Conservation (phyloP, 1,140 invertebrate genomes). For the Protaetia brevitarsis region DNA sequence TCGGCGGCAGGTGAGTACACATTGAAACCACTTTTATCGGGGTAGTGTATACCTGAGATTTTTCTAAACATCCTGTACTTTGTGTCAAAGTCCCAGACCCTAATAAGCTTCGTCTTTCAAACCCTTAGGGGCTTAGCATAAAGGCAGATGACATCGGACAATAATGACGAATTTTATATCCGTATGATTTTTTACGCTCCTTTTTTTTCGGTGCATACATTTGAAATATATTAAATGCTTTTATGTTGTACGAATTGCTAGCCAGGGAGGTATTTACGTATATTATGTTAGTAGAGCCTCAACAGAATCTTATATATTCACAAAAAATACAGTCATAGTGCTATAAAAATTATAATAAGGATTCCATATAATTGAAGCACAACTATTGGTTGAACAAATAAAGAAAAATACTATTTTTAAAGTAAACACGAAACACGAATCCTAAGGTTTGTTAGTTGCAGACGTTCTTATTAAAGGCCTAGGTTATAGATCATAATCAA, state of each 20-base stretch:
- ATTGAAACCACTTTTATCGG: slow-evolving; percentile 13
- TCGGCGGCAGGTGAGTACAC: slow-evolving; percentile 30
- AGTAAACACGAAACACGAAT: too few species aligned
- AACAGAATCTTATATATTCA: too few species aligned
- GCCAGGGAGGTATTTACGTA: neutral
- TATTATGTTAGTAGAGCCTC: neutral
- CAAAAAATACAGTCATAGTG: too few species aligned
- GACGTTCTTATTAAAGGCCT: too few species aligned
- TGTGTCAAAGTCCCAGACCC: slow-evolving; percentile 36
- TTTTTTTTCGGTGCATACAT: neutral
- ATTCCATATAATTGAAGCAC: too few species aligned
- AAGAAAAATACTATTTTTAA: too few species aligned
- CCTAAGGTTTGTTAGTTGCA: too few species aligned
- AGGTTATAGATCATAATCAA: too few species aligned
- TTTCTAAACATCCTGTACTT: slow-evolving; percentile 40
- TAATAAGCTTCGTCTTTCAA: slow-evolving; percentile 36
- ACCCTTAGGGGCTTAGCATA: slow-evolving; percentile 29
- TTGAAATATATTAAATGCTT: neutral
- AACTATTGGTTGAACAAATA: too few species aligned
- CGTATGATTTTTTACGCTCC: slow-evolving; percentile 32
- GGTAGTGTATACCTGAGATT: slow-evolving; percentile 32
- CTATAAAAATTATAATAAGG: too few species aligned
- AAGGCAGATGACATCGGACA: slow-evolving; percentile 33
- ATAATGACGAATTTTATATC: slow-evolving; percentile 37
- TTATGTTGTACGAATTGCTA: neutral